These are phyloP conservation scores for Macaria notata DNA, from an alignment of 2,888 invertebrate species.

Conservation along the genomic window DNA sequence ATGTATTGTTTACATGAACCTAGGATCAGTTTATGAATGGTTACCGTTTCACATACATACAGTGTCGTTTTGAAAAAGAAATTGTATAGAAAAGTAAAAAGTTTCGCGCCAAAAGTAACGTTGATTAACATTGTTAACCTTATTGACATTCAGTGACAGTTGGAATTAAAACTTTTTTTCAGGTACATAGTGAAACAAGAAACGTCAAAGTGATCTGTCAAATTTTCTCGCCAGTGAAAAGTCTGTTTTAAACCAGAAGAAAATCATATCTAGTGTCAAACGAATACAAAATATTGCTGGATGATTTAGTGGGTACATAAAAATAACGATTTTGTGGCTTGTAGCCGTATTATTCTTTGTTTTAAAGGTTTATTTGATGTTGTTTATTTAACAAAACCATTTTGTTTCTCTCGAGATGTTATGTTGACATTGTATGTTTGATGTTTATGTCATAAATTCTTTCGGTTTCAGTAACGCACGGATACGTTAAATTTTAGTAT, in stretches of 20 bases:
- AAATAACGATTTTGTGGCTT: no score
- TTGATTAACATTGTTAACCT: background rate
- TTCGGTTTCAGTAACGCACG: constrained; percentile 6
- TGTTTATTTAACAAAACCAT: constrained; percentile 11
- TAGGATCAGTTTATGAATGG: no score
- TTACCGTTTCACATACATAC: no score
- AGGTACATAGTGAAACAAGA: background rate
- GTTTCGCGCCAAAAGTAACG: background rate
- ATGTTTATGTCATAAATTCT: constrained; percentile 2
- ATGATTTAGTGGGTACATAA: no score
- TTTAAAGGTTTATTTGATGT: background rate
- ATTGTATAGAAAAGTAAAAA: background rate
- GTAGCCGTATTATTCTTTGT: background rate
- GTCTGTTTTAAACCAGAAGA: background rate
- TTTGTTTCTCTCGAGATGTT: background rate
- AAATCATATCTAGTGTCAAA: background rate
- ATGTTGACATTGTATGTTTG: constrained; percentile 5
- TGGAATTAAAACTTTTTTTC: constrained; percentile 1
- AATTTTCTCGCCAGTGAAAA: constrained; percentile 12
- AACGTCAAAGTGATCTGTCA: constrained; percentile 20
- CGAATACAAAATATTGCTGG: constrained; percentile 1
- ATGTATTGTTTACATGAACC: no score
- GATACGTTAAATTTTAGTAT: constrained; percentile 2
- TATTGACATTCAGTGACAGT: no score
- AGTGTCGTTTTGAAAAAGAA: no score